phyloP scores from a whole-genome alignment of 2,113 vertebrate genomes.

The Pedionomus torquatus region DNA sequence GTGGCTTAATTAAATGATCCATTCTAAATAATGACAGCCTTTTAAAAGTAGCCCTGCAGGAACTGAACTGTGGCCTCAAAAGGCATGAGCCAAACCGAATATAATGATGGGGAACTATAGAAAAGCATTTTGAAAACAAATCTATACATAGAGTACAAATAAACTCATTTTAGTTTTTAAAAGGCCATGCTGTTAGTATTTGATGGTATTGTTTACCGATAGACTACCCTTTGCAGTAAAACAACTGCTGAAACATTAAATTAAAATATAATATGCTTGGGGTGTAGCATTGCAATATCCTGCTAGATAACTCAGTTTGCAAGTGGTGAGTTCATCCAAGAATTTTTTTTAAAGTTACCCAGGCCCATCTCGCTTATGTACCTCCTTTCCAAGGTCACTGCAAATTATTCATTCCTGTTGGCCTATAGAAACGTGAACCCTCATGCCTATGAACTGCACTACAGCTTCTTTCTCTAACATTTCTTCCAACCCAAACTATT shows the following conservation, averaged over 20 bases:
- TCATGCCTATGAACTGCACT: not conserved
- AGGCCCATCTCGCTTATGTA: not conserved
- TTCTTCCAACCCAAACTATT: too few relatives aligned
- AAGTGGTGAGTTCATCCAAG: not conserved
- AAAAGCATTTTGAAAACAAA: slow-evolving; percentile 3
- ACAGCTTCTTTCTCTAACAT: not conserved
- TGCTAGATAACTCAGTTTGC: not conserved
- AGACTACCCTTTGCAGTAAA: not conserved
- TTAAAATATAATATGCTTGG: not conserved
- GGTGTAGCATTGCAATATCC: not conserved
- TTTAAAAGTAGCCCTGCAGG: slow-evolving; percentile 63
- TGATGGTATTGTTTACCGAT: not conserved
- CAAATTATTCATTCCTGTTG: not conserved
- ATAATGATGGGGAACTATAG: slow-evolving; percentile 40
- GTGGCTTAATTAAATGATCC: slow-evolving; percentile 77
- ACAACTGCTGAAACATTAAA: not conserved
- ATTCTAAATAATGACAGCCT: slow-evolving; percentile 68
- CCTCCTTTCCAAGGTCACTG: not conserved
- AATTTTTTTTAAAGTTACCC: not conserved
- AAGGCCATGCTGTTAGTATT: not conserved
- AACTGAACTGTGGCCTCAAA: slow-evolving; percentile 51
- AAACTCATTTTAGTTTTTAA: not conserved
- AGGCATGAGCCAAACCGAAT: slow-evolving; percentile 38
- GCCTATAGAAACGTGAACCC: not conserved
- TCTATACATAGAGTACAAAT: not conserved